phyloP scores from a whole-genome alignment of 2,888 invertebrate species.

The Boloria selene region DNA sequence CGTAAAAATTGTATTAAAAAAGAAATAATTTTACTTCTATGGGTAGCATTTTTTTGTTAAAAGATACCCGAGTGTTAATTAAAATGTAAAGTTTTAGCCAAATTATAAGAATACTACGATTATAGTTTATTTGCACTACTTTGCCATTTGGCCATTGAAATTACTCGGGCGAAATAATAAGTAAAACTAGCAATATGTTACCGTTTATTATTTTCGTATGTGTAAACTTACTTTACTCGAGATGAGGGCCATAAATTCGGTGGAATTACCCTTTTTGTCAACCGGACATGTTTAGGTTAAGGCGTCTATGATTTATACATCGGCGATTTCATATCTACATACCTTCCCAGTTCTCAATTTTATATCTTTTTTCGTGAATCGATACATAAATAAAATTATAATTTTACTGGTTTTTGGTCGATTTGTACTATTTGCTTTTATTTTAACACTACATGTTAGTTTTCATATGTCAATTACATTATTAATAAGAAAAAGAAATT shows the following conservation, averaged over 20 bases:
- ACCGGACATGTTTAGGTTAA: slow-evolving; percentile 75
- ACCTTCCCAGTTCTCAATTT: slow-evolving; percentile 23
- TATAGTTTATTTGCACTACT: too few relatives aligned
- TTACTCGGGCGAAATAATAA: not conserved
- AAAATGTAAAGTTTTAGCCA: too few relatives aligned
- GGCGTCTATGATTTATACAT: slow-evolving; percentile 75
- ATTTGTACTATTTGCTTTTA: too few relatives aligned
- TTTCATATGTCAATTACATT: too few relatives aligned
- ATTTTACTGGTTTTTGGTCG: too few relatives aligned
- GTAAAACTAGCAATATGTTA: slow-evolving; percentile 19
- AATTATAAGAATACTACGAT: too few relatives aligned
- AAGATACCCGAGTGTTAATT: too few relatives aligned
- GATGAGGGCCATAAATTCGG: slow-evolving; percentile 60
- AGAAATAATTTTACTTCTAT: too few relatives aligned
- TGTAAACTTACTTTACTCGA: slow-evolving; percentile 34
- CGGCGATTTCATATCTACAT: slow-evolving; percentile 46
- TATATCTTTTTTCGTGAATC: slow-evolving; percentile 42
- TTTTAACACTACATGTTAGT: too few relatives aligned
- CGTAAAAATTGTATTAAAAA: too few relatives aligned
- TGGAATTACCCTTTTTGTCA: slow-evolving; percentile 78
- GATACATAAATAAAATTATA: not conserved
- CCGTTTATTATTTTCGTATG: slow-evolving; percentile 11
- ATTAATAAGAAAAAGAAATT: too few relatives aligned
- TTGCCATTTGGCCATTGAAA: not conserved
- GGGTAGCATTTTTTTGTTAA: too few relatives aligned